These are phyloP conservation scores for Eupithecia exiguata DNA, from an alignment of 2,888 invertebrate genomes.

Conservation along the genomic window DNA sequence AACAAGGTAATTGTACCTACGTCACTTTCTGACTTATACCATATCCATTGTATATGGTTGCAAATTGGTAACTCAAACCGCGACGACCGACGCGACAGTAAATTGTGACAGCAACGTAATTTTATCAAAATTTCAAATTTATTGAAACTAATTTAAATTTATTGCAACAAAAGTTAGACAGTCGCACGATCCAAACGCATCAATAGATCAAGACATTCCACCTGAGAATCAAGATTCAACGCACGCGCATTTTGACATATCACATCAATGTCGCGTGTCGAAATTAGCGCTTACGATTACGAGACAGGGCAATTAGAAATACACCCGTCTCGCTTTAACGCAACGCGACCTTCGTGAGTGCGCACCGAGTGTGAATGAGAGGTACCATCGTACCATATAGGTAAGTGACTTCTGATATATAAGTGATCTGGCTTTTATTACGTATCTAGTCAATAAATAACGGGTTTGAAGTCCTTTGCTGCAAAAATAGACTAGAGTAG, in stretches of 20 bases:
- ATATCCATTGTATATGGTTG: background rate
- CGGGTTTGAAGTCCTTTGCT: background rate
- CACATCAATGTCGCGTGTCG: constrained; percentile 44
- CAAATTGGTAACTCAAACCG: background rate
- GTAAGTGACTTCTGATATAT: background rate
- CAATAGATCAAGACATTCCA: background rate
- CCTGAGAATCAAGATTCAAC: constrained; percentile 28
- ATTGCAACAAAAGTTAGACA: constrained; percentile 1
- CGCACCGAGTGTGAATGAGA: background rate
- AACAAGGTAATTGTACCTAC: background rate
- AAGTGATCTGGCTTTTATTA: constrained; percentile 6
- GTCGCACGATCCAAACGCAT: background rate
- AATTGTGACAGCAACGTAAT: background rate
- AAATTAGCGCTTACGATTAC: constrained; percentile 46
- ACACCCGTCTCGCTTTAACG: constrained; percentile 40
- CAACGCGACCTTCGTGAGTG: constrained; percentile 37
- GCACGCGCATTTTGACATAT: constrained; percentile 45
- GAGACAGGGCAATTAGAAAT: constrained; percentile 38
- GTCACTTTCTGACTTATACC: background rate
- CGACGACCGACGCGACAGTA: background rate
- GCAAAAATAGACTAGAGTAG: background rate
- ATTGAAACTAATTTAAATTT: background rate
- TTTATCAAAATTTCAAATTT: background rate
- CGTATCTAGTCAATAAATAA: background rate
- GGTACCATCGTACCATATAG: background rate